These are phyloP conservation scores for Clarias pachynema DNA, from an alignment of 2,797 vertebrate genomes.

Conservation along the genomic window DNA sequence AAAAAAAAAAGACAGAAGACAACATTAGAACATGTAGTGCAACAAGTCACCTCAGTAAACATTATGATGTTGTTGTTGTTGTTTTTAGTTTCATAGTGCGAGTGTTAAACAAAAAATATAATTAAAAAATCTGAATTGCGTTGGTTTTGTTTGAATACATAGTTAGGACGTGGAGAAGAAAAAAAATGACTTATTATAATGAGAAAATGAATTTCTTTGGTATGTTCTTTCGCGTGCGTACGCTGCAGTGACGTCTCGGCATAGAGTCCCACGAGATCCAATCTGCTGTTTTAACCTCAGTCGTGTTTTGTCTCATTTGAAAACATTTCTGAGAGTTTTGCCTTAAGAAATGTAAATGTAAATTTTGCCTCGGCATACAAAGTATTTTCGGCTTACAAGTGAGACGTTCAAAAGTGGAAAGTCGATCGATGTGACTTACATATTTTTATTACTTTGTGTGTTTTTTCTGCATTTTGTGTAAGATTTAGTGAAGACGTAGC, in stretches of 20 bases:
- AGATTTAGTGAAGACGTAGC: no score
- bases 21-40: constrained; percentile 41
- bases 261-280: background rate
- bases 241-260: background rate
- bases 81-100: constrained; percentile 24
- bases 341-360: no score
- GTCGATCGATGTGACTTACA: no score
- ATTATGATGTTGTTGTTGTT: background rate
- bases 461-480: no score
- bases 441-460: no score
- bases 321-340: background rate
- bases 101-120: background rate
- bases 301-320: background rate
- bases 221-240: constrained; percentile 48
- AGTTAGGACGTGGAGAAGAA: background rate
- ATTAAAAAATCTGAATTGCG: background rate
- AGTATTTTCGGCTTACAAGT: no score
- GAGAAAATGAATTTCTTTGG: constrained; percentile 44
- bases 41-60: constrained; percentile 54
- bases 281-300: no score
- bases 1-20: background rate
- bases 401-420: no score
- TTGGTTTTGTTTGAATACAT: background rate
- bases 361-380: no score
- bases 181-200: background rate